Conservation (phyloP, 1,140 invertebrate species). For the Drosophila insularis region DNA sequence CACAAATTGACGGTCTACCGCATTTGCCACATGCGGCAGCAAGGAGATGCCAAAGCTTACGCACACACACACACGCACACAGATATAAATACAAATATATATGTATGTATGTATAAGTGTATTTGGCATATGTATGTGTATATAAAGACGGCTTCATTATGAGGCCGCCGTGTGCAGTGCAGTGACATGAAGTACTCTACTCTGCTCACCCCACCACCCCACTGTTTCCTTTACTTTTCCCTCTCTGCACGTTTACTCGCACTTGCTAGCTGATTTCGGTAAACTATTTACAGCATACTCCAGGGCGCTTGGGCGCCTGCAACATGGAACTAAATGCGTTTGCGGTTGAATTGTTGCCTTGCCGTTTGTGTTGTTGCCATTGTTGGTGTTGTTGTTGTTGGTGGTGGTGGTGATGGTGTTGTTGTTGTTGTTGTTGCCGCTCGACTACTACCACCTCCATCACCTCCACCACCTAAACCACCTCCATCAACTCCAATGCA, state of each 20-base stretch:
- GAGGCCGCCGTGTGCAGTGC: conserved; percentile 49
- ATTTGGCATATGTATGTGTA: conserved; percentile 8
- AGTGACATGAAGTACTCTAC: conserved; percentile 38
- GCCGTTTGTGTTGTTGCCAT: conserved; percentile 49
- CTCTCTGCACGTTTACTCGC: conserved; percentile 13
- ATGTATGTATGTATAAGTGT: neutral
- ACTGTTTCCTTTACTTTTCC: too few species aligned
- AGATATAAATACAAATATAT: neutral
- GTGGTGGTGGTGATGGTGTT: conserved; percentile 2
- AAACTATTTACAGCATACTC: conserved; percentile 66
- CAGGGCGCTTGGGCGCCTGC: conserved; percentile 21
- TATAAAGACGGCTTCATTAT: conserved; percentile 58
- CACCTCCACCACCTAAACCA: too few species aligned
- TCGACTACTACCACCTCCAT: too few species aligned
- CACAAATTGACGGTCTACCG: conserved; percentile 75
- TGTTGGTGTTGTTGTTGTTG: neutral
- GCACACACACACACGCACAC: conserved; percentile 26
- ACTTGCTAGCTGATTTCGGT: conserved; percentile 44
- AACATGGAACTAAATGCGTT: conserved; percentile 66
- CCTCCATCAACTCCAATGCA: conserved; percentile 40
- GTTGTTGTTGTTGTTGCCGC: neutral
- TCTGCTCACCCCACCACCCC: neutral
- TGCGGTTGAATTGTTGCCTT: conserved; percentile 70
- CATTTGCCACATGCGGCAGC: conserved; percentile 75
- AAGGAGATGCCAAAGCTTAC: conserved; percentile 42